These are phyloP conservation scores for Triplophysa rosa DNA, from an alignment of 2,113 vertebrate species.

Conservation along the genomic window DNA sequence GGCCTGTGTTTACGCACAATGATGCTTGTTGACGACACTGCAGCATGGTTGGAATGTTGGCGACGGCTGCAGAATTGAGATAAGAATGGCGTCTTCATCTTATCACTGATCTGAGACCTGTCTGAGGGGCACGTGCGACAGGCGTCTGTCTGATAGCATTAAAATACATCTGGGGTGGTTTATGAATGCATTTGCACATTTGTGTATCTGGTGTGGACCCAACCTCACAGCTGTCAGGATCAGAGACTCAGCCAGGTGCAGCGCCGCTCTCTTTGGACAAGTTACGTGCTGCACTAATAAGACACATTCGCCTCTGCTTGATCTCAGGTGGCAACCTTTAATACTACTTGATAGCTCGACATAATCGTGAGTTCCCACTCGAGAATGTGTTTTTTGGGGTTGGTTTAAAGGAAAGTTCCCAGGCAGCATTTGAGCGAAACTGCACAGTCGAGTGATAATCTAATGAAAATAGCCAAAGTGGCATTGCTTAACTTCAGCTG, in stretches of 20 bases:
- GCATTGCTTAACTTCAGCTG: background rate
- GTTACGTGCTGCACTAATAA: conserved; percentile 4
- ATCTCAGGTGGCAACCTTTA: conserved; percentile 28
- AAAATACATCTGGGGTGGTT: conserved; percentile 26
- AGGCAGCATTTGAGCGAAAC: background rate
- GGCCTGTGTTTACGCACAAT: background rate
- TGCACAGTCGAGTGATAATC: too few species aligned
- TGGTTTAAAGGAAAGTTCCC: too few species aligned
- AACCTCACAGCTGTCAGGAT: conserved; percentile 34
- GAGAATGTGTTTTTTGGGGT: background rate
- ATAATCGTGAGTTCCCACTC: background rate
- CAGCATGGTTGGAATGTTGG: conserved; percentile 3
- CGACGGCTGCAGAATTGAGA: conserved; percentile 11
- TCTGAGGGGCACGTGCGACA: background rate
- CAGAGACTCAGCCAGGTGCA: conserved; percentile 43
- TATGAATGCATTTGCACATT: conserved; percentile 15
- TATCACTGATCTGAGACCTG: background rate
- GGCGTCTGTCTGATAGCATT: conserved; percentile 33
- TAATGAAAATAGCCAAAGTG: background rate
- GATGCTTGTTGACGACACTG: background rate
- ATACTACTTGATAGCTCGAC: conserved; percentile 24
- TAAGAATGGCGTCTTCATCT: conserved; percentile 10
- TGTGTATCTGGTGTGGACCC: conserved; percentile 7
- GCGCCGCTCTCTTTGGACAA: conserved; percentile 7
- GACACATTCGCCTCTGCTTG: conserved; percentile 14